phyloP scores from a whole-genome alignment of 2,888 invertebrate species.

The Rhopalosiphum nymphaeae region DNA sequence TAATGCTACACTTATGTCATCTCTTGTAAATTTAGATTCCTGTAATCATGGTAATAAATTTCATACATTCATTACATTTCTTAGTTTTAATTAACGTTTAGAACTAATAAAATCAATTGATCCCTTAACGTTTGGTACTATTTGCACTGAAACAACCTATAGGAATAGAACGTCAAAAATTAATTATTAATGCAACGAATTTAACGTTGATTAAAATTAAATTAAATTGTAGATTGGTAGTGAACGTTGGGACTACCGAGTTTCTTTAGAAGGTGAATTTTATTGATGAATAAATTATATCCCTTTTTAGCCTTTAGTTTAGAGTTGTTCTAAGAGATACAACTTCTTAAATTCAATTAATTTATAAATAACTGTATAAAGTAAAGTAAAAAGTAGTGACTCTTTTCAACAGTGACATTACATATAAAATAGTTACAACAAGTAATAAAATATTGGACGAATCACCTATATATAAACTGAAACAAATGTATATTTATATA shows the following conservation, averaged over 20 bases:
- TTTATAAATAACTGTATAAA: conserved; percentile 9
- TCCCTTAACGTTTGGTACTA: background rate
- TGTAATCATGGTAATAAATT: background rate
- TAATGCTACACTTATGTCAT: background rate
- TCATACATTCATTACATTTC: background rate
- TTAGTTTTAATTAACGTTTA: background rate
- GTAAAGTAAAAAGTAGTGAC: background rate
- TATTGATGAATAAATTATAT: conserved; percentile 51
- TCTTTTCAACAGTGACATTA: background rate
- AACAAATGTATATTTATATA: background rate
- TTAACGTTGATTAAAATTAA: conserved; percentile 48
- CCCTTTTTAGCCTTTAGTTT: conserved; percentile 3
- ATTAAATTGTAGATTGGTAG: conserved; percentile 4
- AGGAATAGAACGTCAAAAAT: background rate
- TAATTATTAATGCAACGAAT: conserved; percentile 35
- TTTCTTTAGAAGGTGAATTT: conserved; percentile 43
- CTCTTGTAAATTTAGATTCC: background rate
- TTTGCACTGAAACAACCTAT: background rate
- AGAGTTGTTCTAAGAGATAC: conserved; percentile 30
- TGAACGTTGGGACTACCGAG: background rate
- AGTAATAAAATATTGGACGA: background rate
- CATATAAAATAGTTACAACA: background rate
- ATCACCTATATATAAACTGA: background rate
- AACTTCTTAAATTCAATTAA: conserved; percentile 53
- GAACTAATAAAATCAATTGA: background rate